A percentile compares a stretch with the other conserved stretches of the same genome.
Conservation (phyloP, 2,113 vertebrate genomes). For the Cynopterus brachyotis region DNA sequence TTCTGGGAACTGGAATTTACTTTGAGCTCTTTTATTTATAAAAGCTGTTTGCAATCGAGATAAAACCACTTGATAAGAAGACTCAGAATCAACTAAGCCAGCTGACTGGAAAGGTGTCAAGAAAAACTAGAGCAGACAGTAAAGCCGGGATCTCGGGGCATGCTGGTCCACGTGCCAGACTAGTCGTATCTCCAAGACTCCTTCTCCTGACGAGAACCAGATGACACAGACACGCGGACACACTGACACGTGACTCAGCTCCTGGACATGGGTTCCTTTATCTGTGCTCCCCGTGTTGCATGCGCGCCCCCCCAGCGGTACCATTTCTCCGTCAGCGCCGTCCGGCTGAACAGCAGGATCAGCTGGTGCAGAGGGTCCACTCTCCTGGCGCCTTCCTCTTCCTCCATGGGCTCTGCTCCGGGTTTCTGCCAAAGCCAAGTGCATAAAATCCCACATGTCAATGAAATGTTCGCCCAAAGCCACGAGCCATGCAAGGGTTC, state of each 20-base stretch:
- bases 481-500: neutral
- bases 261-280: neutral
- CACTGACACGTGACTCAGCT: neutral
- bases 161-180: neutral
- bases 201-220: neutral
- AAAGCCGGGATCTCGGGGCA: neutral
- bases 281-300: neutral
- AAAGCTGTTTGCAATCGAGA: neutral
- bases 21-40: neutral
- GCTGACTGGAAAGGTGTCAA: neutral
- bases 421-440: constrained; percentile 86
- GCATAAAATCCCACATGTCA: neutral
- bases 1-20: neutral
- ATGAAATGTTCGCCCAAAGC: neutral
- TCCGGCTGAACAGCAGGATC: constrained; percentile 96
- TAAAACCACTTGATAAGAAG: neutral
- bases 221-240: neutral
- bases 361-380: constrained; percentile 97
- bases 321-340: constrained; percentile 98
- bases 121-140: constrained; percentile 9
- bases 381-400: constrained; percentile 90
- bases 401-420: constrained; percentile 88
- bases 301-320: constrained; percentile 71
- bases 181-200: neutral
- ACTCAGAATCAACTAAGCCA: neutral